Evolutionary conservation across 2,888 invertebrate genomes (phyloP).

Genomic region (Muscina levida): DNA sequence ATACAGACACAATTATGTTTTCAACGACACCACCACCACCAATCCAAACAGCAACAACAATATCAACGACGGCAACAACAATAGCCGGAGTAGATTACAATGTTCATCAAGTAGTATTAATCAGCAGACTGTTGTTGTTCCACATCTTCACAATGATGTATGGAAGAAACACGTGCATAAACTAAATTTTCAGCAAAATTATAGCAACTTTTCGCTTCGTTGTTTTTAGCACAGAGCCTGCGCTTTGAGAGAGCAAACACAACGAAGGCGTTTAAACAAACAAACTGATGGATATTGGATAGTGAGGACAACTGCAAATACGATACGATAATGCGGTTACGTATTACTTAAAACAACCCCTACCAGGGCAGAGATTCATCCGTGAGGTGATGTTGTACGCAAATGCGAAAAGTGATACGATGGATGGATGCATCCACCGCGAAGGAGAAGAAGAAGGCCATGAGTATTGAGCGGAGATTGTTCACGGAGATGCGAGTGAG

Average conservation of each 20-base stretch:
- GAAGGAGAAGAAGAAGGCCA: neutral
- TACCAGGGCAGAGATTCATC: constrained; percentile 5
- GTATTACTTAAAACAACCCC: constrained; percentile 39
- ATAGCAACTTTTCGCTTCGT: constrained; percentile 42
- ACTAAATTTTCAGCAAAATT: constrained; percentile 43
- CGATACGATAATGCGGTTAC: too few relatives aligned
- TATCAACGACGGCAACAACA: neutral
- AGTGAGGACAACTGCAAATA: too few relatives aligned
- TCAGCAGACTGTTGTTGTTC: constrained; percentile 52
- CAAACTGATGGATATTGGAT: neutral
- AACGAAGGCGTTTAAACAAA: neutral
- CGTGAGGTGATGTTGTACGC: constrained; percentile 18
- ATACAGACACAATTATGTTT: constrained; percentile 52
- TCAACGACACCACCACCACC: constrained; percentile 11
- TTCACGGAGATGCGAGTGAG: neutral
- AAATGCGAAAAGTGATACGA: constrained; percentile 24
- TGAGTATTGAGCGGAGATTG: neutral
- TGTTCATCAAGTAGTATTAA: constrained; percentile 40
- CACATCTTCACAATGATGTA: constrained; percentile 48
- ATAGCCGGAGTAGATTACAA: constrained; percentile 34
- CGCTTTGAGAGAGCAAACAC: constrained; percentile 32
- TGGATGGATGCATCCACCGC: constrained; percentile 22
- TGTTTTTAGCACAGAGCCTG: constrained; percentile 38
- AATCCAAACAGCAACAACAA: constrained; percentile 3
- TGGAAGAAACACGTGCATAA: constrained; percentile 61